Evolutionary conservation across 1,140 invertebrate genomes (phyloP).

Genomic region (Tribolium castaneum): DNA sequence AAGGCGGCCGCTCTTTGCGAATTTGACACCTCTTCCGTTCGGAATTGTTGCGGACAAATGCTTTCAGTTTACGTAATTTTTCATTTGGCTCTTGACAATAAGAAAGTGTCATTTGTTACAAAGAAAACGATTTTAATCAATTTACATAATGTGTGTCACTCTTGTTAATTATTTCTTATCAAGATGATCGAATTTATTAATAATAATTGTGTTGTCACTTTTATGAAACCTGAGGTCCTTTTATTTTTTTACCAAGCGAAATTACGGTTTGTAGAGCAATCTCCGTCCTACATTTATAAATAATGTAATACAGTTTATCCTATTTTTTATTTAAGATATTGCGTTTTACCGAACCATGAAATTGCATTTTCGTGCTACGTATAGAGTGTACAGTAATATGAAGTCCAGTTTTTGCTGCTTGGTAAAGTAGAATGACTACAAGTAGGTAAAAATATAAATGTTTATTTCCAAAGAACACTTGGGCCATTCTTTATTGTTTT

Average conservation of each 20-base stretch:
- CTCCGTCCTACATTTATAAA: not conserved
- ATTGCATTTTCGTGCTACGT: conserved; percentile 8
- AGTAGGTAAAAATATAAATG: not conserved
- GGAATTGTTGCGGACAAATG: not conserved
- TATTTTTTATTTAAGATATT: not conserved
- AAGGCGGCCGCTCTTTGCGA: conserved; percentile 46
- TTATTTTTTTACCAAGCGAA: not conserved
- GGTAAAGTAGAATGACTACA: not conserved
- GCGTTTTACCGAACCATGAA: conserved; percentile 9
- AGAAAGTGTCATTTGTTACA: not conserved
- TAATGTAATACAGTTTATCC: not conserved
- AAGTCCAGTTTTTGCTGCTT: not conserved
- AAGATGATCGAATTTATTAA: not conserved
- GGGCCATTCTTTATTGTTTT: too few relatives aligned
- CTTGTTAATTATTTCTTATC: conserved; percentile 6
- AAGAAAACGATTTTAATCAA: not conserved
- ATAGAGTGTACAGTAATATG: not conserved
- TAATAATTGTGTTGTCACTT: not conserved
- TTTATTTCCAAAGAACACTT: too few relatives aligned
- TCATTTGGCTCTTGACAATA: not conserved
- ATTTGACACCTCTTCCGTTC: conserved; percentile 38
- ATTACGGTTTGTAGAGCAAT: not conserved
- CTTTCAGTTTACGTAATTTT: not conserved
- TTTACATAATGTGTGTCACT: conserved; percentile 10
- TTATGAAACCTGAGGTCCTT: not conserved